phyloP scores from a whole-genome alignment of 2,113 vertebrate species.

The Archocentrus centrarchus region DNA sequence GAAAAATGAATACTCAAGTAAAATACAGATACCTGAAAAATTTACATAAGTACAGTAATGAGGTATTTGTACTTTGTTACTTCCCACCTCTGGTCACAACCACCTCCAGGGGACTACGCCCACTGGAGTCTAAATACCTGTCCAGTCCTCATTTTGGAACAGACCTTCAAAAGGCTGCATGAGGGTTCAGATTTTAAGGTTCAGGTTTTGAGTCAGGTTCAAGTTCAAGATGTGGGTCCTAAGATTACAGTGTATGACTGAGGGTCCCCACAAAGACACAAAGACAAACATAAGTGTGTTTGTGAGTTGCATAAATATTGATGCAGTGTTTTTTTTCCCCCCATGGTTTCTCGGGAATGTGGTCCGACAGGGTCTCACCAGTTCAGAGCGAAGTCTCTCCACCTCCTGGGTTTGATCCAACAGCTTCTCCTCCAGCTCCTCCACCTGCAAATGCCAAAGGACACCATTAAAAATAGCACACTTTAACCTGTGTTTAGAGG shows the following conservation, averaged over 20 bases:
- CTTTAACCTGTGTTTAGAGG: background rate
- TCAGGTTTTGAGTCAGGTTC: background rate
- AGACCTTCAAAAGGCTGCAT: background rate
- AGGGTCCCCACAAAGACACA: background rate
- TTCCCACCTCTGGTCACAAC: too few relatives aligned
- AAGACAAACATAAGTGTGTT: too few relatives aligned
- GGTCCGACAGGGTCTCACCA: constrained; percentile 76
- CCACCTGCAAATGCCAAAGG: constrained; percentile 79
- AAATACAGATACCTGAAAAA: too few relatives aligned
- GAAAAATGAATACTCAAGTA: too few relatives aligned
- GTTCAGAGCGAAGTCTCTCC: constrained; percentile 86
- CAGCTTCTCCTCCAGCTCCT: constrained; percentile 88
- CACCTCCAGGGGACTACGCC: too few relatives aligned
- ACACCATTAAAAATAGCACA: background rate
- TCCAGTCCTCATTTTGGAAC: background rate
- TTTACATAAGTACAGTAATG: too few relatives aligned
- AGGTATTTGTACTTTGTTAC: too few relatives aligned
- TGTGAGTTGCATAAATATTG: background rate
- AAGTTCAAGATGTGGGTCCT: background rate
- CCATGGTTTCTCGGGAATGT: constrained; percentile 40
- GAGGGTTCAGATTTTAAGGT: too few relatives aligned
- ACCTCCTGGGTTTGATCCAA: constrained; percentile 88
- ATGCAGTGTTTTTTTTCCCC: background rate
- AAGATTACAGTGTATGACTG: background rate
- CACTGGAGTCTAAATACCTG: too few relatives aligned